Percentiles rank a stretch among this genome's conserved stretches.
phyloP scores from a whole-genome alignment of 2,113 vertebrate species.

The Stegastes partitus region DNA sequence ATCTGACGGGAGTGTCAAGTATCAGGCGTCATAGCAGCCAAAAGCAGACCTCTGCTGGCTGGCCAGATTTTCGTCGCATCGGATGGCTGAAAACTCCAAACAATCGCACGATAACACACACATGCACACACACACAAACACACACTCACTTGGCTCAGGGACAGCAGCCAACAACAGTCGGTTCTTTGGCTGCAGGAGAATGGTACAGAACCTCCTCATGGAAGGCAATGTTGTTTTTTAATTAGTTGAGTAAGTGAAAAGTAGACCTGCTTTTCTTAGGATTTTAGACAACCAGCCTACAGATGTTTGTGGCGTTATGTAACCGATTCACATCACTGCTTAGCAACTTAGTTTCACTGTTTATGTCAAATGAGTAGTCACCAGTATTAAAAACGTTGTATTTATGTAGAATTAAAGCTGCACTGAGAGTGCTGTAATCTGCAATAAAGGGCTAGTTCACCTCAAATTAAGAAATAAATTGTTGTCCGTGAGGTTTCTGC shows the following conservation, averaged over 20 bases:
- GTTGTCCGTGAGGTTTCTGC: not conserved
- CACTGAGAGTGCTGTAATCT: not conserved
- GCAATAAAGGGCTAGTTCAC: not conserved
- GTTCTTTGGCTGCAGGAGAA: conserved; percentile 59
- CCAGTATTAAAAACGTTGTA: not conserved
- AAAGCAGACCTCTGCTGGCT: conserved; percentile 64
- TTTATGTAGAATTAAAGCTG: not conserved
- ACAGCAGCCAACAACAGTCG: conserved; percentile 63
- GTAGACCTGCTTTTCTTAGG: conserved; percentile 20
- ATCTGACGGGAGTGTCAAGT: conserved; percentile 71
- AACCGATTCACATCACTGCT: conserved; percentile 20
- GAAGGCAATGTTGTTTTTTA: conserved; percentile 67
- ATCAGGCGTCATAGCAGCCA: conserved; percentile 69
- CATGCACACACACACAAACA: conserved; percentile 40
- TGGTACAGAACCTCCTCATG: conserved; percentile 37
- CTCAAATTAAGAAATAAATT: not conserved
- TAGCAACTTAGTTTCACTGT: conserved; percentile 16
- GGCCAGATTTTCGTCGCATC: conserved; percentile 72
- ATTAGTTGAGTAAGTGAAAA: conserved; percentile 51
- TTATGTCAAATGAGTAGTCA: not conserved
- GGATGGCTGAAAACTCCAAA: conserved; percentile 69
- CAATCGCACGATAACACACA: conserved; percentile 61
- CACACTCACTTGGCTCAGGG: conserved; percentile 48
- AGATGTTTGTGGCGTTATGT: conserved; percentile 28
- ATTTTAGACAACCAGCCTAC: conserved; percentile 24